Evolutionary conservation across 23 tunicate genomes (phyloP).

Genomic region (Halocynthia roretzi): DNA sequence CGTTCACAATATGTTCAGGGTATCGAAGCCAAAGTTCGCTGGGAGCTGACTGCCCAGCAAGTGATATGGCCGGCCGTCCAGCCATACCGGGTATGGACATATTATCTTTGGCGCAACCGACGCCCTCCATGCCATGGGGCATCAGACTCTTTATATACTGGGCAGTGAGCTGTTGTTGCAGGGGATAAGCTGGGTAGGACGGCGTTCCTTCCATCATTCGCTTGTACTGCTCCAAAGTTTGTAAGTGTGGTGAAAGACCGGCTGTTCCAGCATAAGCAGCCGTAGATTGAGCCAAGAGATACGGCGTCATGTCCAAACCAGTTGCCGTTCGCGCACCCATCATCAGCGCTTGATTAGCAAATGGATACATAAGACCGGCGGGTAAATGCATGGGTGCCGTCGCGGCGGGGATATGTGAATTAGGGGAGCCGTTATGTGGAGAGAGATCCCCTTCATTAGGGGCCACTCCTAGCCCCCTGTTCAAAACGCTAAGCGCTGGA

Average conservation of each 20-base stretch:
- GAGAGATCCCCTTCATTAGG: constrained; percentile 1
- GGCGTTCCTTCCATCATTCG: constrained; percentile 6
- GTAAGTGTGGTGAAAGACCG: not conserved
- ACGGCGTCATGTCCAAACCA: constrained; percentile 18
- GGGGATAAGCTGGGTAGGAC: constrained; percentile 4
- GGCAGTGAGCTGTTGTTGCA: constrained; percentile 8
- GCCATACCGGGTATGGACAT: constrained; percentile 12
- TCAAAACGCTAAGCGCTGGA: not conserved
- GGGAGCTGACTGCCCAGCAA: constrained; percentile 6
- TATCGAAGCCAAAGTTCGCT: not conserved
- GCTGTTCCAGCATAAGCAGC: constrained; percentile 3
- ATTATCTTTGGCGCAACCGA: constrained; percentile 3
- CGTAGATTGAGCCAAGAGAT: constrained; percentile 10
- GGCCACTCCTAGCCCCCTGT: not conserved
- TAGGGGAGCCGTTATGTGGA: constrained; percentile 10
- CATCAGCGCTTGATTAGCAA: constrained; percentile 8
- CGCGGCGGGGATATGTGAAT: not conserved
- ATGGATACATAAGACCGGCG: constrained; percentile 17
- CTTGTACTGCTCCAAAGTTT: constrained; percentile 10
- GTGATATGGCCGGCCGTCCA: constrained; percentile 8
- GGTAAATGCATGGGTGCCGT: constrained; percentile 20
- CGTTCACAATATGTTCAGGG: constrained; percentile 12
- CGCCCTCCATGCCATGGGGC: not conserved
- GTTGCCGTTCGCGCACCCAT: constrained; percentile 14
- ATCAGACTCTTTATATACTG: constrained; percentile 14